These are phyloP conservation scores for Meles meles DNA, from an alignment of 2,113 vertebrate species.

Conservation along the genomic window DNA sequence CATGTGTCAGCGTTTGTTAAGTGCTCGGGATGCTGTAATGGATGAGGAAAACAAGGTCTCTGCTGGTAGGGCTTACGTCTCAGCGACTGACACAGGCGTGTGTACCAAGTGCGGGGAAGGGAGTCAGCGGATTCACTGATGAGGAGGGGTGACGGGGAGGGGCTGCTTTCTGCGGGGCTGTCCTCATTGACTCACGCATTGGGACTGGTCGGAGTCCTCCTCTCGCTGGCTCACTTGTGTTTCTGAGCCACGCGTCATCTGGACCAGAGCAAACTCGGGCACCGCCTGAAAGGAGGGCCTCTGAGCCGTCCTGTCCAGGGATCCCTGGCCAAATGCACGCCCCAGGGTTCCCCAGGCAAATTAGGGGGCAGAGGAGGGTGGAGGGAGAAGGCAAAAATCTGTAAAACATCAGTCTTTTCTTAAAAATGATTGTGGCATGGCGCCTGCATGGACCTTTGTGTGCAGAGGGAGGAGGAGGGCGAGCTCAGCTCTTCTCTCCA, in stretches of 20 bases:
- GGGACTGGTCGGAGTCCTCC: background rate
- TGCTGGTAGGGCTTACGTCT: background rate
- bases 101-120: background rate
- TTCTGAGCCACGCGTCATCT: background rate
- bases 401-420: background rate
- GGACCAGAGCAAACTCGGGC: too few relatives aligned
- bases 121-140: background rate
- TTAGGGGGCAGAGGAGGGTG: background rate
- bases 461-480: background rate
- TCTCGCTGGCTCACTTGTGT: background rate
- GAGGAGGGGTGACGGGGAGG: rapidly evolving
- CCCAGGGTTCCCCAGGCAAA: background rate
- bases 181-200: rapidly evolving
- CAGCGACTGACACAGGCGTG: rapidly evolving
- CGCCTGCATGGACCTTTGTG: background rate
- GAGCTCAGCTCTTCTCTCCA: background rate
- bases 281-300: background rate
- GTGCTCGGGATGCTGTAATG: background rate
- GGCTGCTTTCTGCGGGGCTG: background rate
- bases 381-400: background rate
- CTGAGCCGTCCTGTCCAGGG: background rate
- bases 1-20: constrained; percentile 36
- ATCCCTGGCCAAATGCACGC: too few relatives aligned
- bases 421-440: background rate
- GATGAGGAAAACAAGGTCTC: background rate